phyloP scores from a whole-genome alignment of 2,888 invertebrate species.

The Erannis defoliaria region DNA sequence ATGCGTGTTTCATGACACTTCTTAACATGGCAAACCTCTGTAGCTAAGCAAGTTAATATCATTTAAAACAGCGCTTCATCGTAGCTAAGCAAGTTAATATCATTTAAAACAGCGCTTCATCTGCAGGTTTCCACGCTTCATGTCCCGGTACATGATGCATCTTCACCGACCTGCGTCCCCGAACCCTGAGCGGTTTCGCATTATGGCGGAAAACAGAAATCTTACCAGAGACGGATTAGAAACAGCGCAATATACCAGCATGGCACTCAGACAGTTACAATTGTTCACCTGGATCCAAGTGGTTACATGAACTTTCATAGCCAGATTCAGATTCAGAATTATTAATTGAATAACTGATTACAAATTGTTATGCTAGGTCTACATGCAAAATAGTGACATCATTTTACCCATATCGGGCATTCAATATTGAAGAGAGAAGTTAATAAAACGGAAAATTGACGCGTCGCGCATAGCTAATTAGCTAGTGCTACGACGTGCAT shows the following conservation, averaged over 20 bases:
- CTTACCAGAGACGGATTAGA: not conserved
- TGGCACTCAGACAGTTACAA: not conserved
- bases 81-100: no score
- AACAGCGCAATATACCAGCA: not conserved
- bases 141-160: constrained; percentile 5
- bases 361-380: no score
- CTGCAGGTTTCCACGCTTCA: not conserved
- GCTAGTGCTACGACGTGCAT: no score
- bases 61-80: not conserved
- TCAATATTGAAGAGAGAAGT: no score
- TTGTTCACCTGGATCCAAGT: not conserved
- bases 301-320: not conserved
- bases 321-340: not conserved
- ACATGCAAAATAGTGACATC: no score
- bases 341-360: not conserved
- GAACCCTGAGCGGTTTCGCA: not conserved
- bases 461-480: no score
- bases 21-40: no score
- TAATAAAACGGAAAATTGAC: no score
- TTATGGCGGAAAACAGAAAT: not conserved
- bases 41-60: no score
- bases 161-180: not conserved
- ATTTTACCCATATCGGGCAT: no score
- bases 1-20: not conserved
- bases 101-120: not conserved